phyloP scores from a whole-genome alignment of 2,888 invertebrate genomes.

The Coecobrya sp. region DNA sequence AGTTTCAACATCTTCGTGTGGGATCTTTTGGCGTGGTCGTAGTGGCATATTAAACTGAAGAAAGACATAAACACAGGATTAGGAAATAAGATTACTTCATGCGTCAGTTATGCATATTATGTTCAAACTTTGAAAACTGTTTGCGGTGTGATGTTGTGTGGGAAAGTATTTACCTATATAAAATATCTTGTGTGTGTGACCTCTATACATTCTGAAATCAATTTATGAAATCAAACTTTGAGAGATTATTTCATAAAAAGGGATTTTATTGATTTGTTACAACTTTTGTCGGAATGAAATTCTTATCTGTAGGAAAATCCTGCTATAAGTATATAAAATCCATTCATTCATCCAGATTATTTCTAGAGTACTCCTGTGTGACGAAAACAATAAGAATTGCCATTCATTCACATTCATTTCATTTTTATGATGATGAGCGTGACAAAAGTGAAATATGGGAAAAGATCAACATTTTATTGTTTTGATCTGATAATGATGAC shows the following conservation, averaged over 20 bases:
- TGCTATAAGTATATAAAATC: no score
- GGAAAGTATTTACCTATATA: slow-evolving; percentile 6
- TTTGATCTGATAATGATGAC: slow-evolving; percentile 16
- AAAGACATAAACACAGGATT: slow-evolving; percentile 51
- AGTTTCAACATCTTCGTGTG: slow-evolving; percentile 60
- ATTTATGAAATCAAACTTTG: neutral
- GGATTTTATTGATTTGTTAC: neutral
- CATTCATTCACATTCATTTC: slow-evolving; percentile 16
- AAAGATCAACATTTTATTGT: slow-evolving; percentile 20
- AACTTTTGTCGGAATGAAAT: neutral
- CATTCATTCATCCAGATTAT: no score
- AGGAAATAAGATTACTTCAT: neutral
- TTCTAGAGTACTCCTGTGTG: no score
- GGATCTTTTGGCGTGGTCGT: slow-evolving; percentile 47
- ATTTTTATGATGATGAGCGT: slow-evolving; percentile 5
- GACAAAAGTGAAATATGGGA: neutral
- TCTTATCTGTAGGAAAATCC: no score
- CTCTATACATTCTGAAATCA: neutral
- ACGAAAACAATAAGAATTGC: neutral
- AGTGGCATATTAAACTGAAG: neutral
- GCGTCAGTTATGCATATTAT: neutral
- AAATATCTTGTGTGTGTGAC: neutral
- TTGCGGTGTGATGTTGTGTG: neutral
- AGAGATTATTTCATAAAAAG: neutral
- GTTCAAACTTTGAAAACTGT: neutral